phyloP scores from a whole-genome alignment of 1,140 invertebrate genomes.

The Holcopasites calliopsidis region DNA sequence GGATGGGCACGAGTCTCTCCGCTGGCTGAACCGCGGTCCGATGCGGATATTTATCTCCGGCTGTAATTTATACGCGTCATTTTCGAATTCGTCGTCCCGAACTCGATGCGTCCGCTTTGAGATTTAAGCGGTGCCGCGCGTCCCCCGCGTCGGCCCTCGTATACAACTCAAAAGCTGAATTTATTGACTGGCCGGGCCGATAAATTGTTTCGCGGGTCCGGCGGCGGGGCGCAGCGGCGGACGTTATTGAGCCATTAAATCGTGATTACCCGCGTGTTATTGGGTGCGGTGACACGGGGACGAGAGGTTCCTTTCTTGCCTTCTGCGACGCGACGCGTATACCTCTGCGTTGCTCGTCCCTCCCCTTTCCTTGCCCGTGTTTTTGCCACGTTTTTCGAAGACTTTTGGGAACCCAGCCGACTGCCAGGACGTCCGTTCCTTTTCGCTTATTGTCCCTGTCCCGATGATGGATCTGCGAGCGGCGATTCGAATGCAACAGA shows the following conservation, averaged over 20 bases:
- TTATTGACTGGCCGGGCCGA: conserved; percentile 73
- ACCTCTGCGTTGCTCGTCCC: not conserved
- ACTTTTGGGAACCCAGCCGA: not conserved
- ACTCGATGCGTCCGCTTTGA: conserved; percentile 46
- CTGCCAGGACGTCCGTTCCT: not conserved
- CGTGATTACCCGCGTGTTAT: conserved; percentile 75
- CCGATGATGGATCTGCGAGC: conserved; percentile 8
- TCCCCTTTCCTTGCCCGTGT: not conserved
- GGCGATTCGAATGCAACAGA: not conserved
- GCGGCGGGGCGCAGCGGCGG: conserved; percentile 62
- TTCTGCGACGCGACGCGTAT: not conserved
- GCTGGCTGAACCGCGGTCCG: not conserved
- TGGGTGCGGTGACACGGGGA: conserved; percentile 70
- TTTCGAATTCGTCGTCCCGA: conserved; percentile 49
- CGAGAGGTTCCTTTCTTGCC: conserved; percentile 57
- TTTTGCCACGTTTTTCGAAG: conserved; percentile 8
- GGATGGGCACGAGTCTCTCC: not conserved
- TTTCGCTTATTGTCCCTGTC: not conserved
- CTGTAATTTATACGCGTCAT: conserved; percentile 51
- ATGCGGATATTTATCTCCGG: conserved; percentile 41
- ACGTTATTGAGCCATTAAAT: conserved; percentile 78
- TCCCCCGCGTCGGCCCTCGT: conserved; percentile 33
- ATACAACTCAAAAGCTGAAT: conserved; percentile 72
- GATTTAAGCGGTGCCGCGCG: conserved; percentile 43
- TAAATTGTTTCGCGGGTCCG: conserved; percentile 72